Evolutionary conservation across 2,888 invertebrate species (phyloP).

Genomic region (Bembecia ichneumoniformis): DNA sequence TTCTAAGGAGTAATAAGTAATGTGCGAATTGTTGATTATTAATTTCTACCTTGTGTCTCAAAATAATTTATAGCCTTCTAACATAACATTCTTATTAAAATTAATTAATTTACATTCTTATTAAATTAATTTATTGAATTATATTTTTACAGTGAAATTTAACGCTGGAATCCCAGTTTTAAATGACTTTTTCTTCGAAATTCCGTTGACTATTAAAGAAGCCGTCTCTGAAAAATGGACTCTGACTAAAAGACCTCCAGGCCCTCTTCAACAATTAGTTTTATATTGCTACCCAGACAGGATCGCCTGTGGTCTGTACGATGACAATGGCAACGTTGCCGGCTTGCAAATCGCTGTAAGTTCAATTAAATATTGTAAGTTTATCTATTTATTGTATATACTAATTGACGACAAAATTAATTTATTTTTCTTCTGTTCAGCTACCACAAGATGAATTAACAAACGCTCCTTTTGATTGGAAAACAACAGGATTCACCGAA

Average conservation of each 20-base stretch:
- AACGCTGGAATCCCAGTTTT: conserved; percentile 10
- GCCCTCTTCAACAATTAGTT: conserved; percentile 20
- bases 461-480: background rate
- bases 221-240: conserved; percentile 24
- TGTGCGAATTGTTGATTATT: too few species aligned
- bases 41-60: too few species aligned
- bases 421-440: background rate
- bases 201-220: conserved; percentile 24
- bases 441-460: background rate
- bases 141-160: conserved; percentile 15
- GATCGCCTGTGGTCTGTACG: conserved; percentile 31
- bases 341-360: conserved; percentile 45
- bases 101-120: background rate
- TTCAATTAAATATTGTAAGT: too few species aligned
- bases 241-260: conserved; percentile 14
- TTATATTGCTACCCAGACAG: conserved; percentile 32
- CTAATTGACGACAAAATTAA: too few species aligned
- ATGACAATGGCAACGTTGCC: conserved; percentile 25
- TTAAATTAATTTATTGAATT: background rate
- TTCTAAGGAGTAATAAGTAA: too few species aligned
- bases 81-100: too few species aligned
- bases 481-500: conserved; percentile 1
- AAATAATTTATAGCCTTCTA: too few species aligned
- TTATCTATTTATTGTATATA: too few species aligned
- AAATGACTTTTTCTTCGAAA: conserved; percentile 26